Evolutionary conservation across 2,113 vertebrate species (phyloP).

Genomic region (Pholis gunnellus): DNA sequence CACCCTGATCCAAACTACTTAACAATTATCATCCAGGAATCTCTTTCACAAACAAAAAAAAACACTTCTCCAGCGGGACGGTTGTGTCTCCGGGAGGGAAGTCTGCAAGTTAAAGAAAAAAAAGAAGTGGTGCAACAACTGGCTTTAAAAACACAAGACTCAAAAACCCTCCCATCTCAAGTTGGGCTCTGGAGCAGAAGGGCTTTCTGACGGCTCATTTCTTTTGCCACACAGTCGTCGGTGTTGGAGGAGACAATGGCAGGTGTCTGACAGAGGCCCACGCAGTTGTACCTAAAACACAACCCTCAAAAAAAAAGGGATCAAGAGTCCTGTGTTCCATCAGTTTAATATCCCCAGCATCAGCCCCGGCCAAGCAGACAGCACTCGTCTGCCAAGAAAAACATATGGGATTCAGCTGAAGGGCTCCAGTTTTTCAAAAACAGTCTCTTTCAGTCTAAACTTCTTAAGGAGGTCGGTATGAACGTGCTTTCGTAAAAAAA

Average conservation of each 20-base stretch:
- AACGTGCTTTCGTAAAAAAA: conserved; percentile 84
- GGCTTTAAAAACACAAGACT: conserved; percentile 4
- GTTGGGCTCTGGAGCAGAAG: background rate
- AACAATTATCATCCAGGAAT: background rate
- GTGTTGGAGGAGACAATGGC: conserved; percentile 78
- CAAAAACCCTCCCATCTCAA: background rate
- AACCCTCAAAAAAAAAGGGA: conserved; percentile 85
- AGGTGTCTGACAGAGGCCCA: conserved; percentile 83
- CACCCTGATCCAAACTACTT: background rate
- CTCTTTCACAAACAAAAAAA: conserved; percentile 19
- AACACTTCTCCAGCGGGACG: background rate
- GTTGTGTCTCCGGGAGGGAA: background rate
- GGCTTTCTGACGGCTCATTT: background rate
- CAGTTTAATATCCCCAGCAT: conserved; percentile 89
- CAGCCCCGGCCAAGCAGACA: conserved; percentile 90
- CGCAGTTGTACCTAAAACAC: conserved; percentile 80
- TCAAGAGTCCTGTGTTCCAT: conserved; percentile 93
- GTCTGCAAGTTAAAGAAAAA: background rate
- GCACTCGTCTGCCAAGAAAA: conserved; percentile 90
- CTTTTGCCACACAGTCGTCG: background rate
- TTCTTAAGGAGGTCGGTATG: conserved; percentile 91
- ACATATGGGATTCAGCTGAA: conserved; percentile 89
- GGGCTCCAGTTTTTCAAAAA: conserved; percentile 88
- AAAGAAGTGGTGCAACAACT: background rate
- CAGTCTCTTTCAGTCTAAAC: conserved; percentile 91